Conservation (phyloP, 2,113 vertebrate genomes). For the Brachyhypopomus gauderio region DNA sequence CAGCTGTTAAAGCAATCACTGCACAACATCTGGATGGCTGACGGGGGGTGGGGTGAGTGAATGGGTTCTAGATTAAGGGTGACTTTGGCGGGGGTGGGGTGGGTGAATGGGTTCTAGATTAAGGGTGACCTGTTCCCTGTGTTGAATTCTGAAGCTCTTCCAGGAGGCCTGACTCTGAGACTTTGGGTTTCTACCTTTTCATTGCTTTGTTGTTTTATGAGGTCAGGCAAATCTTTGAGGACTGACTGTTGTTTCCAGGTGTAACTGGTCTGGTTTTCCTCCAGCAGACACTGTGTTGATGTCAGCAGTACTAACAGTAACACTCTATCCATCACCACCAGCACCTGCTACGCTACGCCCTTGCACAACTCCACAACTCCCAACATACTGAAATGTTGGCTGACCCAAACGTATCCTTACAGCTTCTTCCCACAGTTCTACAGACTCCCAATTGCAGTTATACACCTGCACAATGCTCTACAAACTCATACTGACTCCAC, state of each 20-base stretch:
- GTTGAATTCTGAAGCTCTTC: too few species aligned
- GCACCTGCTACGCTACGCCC: background rate
- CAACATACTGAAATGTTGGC: background rate
- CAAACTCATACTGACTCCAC: too few species aligned
- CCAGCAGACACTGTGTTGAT: background rate
- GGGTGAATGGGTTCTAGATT: too few species aligned
- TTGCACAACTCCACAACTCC: background rate
- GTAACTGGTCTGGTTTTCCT: background rate
- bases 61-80: too few species aligned
- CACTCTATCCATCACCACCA: background rate
- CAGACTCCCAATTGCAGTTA: too few species aligned
- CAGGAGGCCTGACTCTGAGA: constrained; percentile 2
- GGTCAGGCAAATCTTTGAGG: too few species aligned
- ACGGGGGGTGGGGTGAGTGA: too few species aligned
- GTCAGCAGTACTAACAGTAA: background rate
- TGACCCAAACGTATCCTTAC: too few species aligned
- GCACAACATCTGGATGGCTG: constrained; percentile 63
- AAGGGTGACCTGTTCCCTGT: too few species aligned
- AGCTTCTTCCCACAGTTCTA: too few species aligned
- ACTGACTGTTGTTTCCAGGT: background rate
- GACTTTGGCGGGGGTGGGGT: too few species aligned
- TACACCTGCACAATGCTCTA: too few species aligned
- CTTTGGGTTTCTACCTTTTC: background rate
- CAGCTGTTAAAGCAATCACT: constrained; percentile 62
- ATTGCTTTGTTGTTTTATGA: background rate